Evolutionary conservation across 1,140 invertebrate species (phyloP).

Genomic region (Agraylea sexmaculata): DNA sequence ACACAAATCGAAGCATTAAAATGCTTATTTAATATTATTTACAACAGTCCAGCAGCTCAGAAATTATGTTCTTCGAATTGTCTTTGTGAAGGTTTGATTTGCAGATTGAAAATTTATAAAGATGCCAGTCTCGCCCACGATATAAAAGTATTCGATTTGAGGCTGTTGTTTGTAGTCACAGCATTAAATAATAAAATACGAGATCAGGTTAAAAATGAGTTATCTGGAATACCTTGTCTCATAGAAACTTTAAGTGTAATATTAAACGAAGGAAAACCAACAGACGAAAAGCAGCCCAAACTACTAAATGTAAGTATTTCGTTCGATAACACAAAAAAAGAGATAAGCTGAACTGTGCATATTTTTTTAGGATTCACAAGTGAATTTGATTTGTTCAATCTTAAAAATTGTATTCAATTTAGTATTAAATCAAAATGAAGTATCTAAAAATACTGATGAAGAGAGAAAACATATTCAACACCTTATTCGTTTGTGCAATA

Average conservation of each 20-base stretch:
- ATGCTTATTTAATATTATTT: conserved; percentile 81
- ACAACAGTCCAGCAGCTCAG: conserved; percentile 62
- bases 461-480: conserved; percentile 61
- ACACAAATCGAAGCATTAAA: conserved; percentile 65
- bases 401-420: conserved; percentile 86
- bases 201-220: conserved; percentile 56
- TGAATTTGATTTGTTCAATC: conserved; percentile 67
- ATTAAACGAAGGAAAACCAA: conserved; percentile 37
- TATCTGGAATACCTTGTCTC: conserved; percentile 70
- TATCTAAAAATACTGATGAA: conserved; percentile 34
- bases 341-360: conserved; percentile 9
- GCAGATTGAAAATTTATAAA: conserved; percentile 57
- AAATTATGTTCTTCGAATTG: conserved; percentile 56
- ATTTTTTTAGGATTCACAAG: conserved; percentile 47
- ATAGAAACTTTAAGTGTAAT: conserved; percentile 70
- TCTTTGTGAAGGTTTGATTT: conserved; percentile 61
- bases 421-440: conserved; percentile 39
- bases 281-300: conserved; percentile 19
- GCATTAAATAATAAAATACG: conserved; percentile 63
- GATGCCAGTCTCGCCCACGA: conserved; percentile 46
- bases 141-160: conserved; percentile 78
- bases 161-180: conserved; percentile 78
- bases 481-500: too few relatives aligned
- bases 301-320: conserved; percentile 25
- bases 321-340: conserved; percentile 4